Evolutionary conservation across 2,888 invertebrate species (phyloP), one percentile per base, ranked within the genome.

Genomic region (Cephus runcator): DNA sequence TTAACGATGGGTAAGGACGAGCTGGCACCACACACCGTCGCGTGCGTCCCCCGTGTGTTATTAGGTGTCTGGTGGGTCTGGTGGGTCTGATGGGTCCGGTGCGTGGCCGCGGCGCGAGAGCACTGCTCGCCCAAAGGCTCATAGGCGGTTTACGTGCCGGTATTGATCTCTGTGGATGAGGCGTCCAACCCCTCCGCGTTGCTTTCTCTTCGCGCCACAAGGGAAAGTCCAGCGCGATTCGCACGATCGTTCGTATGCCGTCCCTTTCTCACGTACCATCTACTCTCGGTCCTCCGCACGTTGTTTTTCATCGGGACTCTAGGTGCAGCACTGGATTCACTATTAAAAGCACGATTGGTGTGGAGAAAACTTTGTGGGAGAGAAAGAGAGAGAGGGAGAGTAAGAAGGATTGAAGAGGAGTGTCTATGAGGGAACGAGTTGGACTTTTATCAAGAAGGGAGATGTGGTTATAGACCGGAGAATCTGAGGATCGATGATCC

Each of bases 21-120:
- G 23, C 15, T 15, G 40, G 23, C 40, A 40, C 40, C 23, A 23
- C 40, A 56, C 23, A 40, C 40, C 15, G 15, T 40, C 11, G 34
- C 35, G 40, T 56, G 23, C 23, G 23, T 56, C 23, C 6, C 23
- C 6, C 40, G 40, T 56, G 71, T 31, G 69, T 30, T 30, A 35
- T 11, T 35, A 11, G 0, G 11, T 35, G 11, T 35, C 11, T 35
- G 11, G 35, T 35, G 35, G 35, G 35, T 35, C 12, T 35, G 35
- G 0, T 35, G 35, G 35, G 35, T 35, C 11, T 11, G 11, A 0
- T 35, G 35, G 35, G 87, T 56, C 40, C 85, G 85, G 81, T 87
- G 88, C 87, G 88, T 87, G 81, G 84, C 83, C 87, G 86, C 87
- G 88, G 85, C 89, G 88, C 89, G 88, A 88, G 85, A 86, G 77